phyloP scores from a whole-genome alignment of 2,113 vertebrate species.

The Mormyrus iriodes region DNA sequence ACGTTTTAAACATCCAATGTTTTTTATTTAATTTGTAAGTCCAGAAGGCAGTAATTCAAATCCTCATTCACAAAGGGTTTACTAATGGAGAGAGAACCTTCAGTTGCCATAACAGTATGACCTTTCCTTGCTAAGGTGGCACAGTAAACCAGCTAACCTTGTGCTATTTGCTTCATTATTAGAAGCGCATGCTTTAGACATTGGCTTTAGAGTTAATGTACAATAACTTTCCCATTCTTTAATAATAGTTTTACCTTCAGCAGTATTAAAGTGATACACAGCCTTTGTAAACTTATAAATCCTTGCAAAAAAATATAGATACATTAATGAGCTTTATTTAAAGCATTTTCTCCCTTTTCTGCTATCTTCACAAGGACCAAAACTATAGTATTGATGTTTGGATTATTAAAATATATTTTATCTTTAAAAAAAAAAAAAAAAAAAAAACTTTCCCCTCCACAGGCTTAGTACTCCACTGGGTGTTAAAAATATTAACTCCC shows the following conservation, averaged over 20 bases:
- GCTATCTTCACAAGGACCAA: slow-evolving; percentile 2
- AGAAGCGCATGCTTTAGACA: slow-evolving; percentile 48
- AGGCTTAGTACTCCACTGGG: slow-evolving; percentile 27
- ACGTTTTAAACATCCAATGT: slow-evolving; percentile 15
- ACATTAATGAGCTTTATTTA: slow-evolving; percentile 55
- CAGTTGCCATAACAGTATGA: background rate
- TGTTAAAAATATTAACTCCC: background rate
- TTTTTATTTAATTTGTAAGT: slow-evolving; percentile 8
- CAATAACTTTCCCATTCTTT: slow-evolving; percentile 42
- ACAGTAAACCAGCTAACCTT: slow-evolving; percentile 50
- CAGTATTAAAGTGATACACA: slow-evolving; percentile 71
- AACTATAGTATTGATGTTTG: background rate
- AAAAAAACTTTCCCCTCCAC: slow-evolving; percentile 50
- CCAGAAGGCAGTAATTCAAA: background rate
- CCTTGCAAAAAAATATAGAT: slow-evolving; percentile 57
- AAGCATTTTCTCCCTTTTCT: background rate
- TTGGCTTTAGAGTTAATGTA: slow-evolving; percentile 30
- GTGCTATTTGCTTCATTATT: slow-evolving; percentile 6
- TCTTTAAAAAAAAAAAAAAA: too few species aligned
- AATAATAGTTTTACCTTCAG: slow-evolving; percentile 59
- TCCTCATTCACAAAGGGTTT: background rate
- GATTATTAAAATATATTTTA: background rate
- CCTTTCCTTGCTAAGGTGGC: background rate
- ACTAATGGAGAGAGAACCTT: background rate
- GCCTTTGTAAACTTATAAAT: slow-evolving; percentile 66